Base-by-base conservation (phyloP, 2,113 vertebrate genomes). In the Passer domesticus region DNA sequence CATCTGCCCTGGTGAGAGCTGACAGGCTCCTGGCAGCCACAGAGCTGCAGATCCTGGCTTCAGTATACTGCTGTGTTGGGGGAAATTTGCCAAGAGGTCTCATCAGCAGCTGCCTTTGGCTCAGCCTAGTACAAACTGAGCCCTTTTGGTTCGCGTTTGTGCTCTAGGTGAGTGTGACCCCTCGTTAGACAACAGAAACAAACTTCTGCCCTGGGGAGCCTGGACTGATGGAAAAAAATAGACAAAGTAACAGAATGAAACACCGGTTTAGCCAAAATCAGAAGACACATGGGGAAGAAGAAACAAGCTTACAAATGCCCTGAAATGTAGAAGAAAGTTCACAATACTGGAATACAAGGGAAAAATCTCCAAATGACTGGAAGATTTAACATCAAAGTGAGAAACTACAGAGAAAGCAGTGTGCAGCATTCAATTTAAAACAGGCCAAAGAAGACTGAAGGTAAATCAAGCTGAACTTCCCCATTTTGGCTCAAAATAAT, bases 391-490 rank as follows among this genome's bases (percentile, higher is more conserved):
- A 78, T n/a, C 33, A 15, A 79, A 84, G 44, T 64, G n/a, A 75
- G 59, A 91, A 96, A 84, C 24, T 66, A 22, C 30, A 68, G 58
- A 73, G 64, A 72, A 73, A 52, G 60, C 11, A 52, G 56, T 56
- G 28, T 59, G 74, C 59, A 77, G 83, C 28, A 33, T n/a, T 37
- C 59, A 1, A 81, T 91, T 91, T 95, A 89, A 95, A 95, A 72
- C n/a, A 63, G 53, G 25, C 37, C 70, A 50, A 74, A 75, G 55
- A 83, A 75, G 17, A n/a, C 30, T 87, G 69, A 89, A 87, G 49
- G 74, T 87, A 95, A 92, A 96, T 95, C 83, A 94, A 92, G 62
- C 7, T 68, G 58, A 92, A 92, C 62, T 86, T 74, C 30, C 64
- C 28, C 44, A 41, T 93, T 83, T 87, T 89, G 56, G 47, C 83